phyloP scores from a whole-genome alignment of 2,888 invertebrate species.

The Diplolepis rosae region DNA sequence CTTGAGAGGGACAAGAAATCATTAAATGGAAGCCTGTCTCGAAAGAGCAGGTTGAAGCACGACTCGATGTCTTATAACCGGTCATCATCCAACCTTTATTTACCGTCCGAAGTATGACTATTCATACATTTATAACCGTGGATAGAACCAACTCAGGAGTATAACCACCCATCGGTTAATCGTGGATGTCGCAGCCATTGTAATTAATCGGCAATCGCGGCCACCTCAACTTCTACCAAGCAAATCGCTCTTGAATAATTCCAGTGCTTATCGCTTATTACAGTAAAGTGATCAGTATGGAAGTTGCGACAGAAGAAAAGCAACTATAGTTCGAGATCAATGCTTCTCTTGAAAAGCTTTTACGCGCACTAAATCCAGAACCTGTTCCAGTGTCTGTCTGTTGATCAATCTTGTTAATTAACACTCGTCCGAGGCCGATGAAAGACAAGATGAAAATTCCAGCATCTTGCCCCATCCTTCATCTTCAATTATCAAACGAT shows the following conservation, averaged over 20 bases:
- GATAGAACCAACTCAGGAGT: not conserved
- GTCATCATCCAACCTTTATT: conserved; percentile 20
- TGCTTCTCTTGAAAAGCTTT: conserved; percentile 33
- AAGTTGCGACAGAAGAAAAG: conserved; percentile 40
- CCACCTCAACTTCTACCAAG: conserved; percentile 33
- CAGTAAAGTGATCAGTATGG: conserved; percentile 37
- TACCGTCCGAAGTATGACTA: conserved; percentile 19
- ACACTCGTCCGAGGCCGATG: conserved; percentile 58
- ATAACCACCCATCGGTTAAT: not conserved
- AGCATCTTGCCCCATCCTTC: conserved; percentile 60
- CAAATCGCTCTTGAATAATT: conserved; percentile 23
- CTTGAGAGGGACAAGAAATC: not conserved
- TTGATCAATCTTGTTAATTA: conserved; percentile 71
- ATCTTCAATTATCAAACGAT: too few species aligned
- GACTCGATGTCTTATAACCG: not conserved
- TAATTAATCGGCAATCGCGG: conserved; percentile 36
- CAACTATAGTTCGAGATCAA: conserved; percentile 35
- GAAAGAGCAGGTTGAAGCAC: not conserved
- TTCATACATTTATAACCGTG: conserved; percentile 18
- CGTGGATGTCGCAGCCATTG: conserved; percentile 34
- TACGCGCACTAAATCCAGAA: conserved; percentile 38
- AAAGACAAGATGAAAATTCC: conserved; percentile 55
- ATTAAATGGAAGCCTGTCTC: conserved; percentile 16
- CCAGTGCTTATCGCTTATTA: conserved; percentile 43
- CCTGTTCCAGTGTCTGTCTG: conserved; percentile 61